Evolutionary conservation across 2,113 vertebrate species (phyloP).

Genomic region (Trachemys scripta): DNA sequence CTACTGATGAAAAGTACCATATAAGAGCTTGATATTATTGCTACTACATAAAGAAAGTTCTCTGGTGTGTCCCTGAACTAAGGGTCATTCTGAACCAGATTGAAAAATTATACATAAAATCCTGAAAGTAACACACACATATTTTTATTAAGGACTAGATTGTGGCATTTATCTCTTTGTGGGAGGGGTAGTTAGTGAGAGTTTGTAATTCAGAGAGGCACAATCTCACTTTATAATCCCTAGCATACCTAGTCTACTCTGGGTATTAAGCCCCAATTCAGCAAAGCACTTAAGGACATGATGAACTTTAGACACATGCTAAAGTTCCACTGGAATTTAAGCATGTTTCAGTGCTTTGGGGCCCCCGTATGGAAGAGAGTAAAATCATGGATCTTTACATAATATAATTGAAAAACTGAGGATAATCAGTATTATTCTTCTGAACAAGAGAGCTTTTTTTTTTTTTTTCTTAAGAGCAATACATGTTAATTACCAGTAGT

Average conservation of each 20-base stretch:
- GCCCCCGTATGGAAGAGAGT: background rate
- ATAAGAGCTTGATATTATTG: background rate
- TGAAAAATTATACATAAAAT: background rate
- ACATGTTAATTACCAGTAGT: background rate
- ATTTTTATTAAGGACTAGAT: background rate
- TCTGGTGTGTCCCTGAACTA: background rate
- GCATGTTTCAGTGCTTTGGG: background rate
- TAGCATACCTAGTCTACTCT: background rate
- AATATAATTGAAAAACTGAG: background rate
- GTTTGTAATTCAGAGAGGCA: too few species aligned
- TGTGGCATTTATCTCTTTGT: background rate
- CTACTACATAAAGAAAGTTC: background rate
- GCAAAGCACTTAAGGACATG: background rate
- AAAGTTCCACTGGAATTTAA: background rate
- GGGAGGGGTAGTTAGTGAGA: too few species aligned
- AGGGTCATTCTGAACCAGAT: background rate
- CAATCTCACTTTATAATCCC: background rate
- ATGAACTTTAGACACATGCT: fast-evolving
- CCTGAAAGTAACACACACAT: background rate
- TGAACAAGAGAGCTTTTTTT: fast-evolving
- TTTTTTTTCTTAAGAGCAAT: background rate
- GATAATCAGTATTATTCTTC: background rate
- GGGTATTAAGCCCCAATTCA: fast-evolving
- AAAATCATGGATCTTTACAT: background rate
- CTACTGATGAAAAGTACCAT: background rate